Percentiles rank a stretch among this genome's conserved stretches.
Conservation (phyloP, 2,797 vertebrate species). For the Setipinna tenuifilis region DNA sequence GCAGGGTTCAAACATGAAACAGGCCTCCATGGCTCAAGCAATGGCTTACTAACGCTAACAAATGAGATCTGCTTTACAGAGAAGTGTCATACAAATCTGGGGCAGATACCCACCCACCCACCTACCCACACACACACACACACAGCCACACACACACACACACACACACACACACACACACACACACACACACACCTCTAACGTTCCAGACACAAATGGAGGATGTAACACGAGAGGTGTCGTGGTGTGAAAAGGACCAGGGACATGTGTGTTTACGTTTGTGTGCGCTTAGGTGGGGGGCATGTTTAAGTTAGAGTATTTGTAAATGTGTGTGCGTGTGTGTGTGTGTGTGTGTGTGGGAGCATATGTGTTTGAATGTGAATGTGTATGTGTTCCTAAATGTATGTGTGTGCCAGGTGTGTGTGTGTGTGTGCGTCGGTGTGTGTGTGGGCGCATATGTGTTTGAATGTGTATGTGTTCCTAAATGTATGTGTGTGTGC, state of each 20-base stretch:
- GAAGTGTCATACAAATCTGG: too few relatives aligned
- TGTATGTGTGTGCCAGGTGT: not conserved
- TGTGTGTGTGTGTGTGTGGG: too few relatives aligned
- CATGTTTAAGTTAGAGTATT: not conserved
- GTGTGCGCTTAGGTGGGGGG: not conserved
- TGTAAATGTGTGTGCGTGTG: too few relatives aligned
- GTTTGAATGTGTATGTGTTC: not conserved
- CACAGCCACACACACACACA: not conserved
- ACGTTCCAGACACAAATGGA: conserved; percentile 24
- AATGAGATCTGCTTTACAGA: too few relatives aligned
- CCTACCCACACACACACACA: not conserved
- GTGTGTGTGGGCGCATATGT: conserved; percentile 39
- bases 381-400: too few relatives aligned
- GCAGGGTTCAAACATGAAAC: too few relatives aligned
- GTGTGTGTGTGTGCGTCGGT: conserved; percentile 33
- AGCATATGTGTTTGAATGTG: too few relatives aligned
- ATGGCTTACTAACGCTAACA: too few relatives aligned
- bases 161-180: conserved; percentile 26
- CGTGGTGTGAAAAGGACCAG: not conserved
- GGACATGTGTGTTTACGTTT: not conserved
- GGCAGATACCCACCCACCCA: too few relatives aligned
- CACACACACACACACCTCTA: not conserved
- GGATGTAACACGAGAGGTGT: conserved; percentile 18
- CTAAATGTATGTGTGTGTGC: not conserved
- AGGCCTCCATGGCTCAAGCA: too few relatives aligned